Evolutionary conservation across 2,888 invertebrate species (phyloP), one percentile per base, ranked within the genome.

Genomic region (Charanyca ferruginea): DNA sequence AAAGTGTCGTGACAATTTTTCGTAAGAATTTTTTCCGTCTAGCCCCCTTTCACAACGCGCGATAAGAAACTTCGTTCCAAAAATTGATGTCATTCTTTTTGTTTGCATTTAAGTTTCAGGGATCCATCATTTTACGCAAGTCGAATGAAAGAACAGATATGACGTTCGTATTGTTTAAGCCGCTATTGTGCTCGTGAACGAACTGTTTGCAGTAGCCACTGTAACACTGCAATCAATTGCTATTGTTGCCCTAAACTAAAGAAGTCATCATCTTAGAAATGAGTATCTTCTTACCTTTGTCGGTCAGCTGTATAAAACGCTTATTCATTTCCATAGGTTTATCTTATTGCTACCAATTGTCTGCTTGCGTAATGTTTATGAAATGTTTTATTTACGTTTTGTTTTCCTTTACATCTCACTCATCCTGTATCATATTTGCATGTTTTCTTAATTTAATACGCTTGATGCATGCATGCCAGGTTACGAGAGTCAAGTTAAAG

Each of bases 211-310:
- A 45, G 58, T 45, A 49, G 18, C 41, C 32, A 41, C 60, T 48
- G 51, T 42, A 55, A 55, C 44, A 73, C 32, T 47, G 57, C 66
- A 66, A 73, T 74, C 45, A 54, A 47, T 38, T 22, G 28, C 55
- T n/a, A 68, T 75, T 75, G 61, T 61, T 44, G 13, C 42, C 16
- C 20, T 61, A 25, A 61, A 38, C 55, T 22, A 42, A 57, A 61
- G 57, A 49, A 75, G 25, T 47, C 57, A 23, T 57, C 75, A 32
- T 61, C 69, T 52, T 61, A 59, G 41, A 54, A 58, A 44, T 53
- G 20, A 41, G 20, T 38, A 48, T 47, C 18, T n/a, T 44, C 22
- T 73, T 53, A 1, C 3, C 41, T 25, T 23, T 47, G 47, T 63
- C 22, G 55, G 22, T 38, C 35, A 20, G 16, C 32, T 45, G 41